Base-by-base conservation (phyloP, 2,797 vertebrate genomes). In the Microchirus variegatus region DNA sequence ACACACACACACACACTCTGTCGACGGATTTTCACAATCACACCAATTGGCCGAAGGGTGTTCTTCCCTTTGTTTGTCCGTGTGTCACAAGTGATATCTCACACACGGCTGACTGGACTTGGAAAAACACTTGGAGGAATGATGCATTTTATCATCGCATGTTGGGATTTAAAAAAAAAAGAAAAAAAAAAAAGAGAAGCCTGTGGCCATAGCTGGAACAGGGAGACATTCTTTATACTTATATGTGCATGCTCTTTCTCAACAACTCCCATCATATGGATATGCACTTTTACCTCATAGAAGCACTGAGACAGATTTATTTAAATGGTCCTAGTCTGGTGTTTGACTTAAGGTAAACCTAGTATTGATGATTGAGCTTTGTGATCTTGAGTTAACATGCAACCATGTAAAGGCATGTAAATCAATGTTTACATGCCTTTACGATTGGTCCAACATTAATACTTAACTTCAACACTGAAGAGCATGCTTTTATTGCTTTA, bases 61-160 rank as follows among this genome's bases (percentile, higher is more conserved):
- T 65, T 60, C 68, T 80, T 58, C 67, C 22, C 22, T 26, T 75
- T 84, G 70, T 86, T 82, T 80, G 60, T 71, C 68, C 67, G 59
- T 68, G 74, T 84, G 87, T 84, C 87, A 85, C 76, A 75, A 77
- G 78, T 49, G 73, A 84, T 85, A 61, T 63, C 63, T 77, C 81
- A 52, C 17, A 67, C 77, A 80, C 9, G 70, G 75, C 63, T 85
- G 73, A 80, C 50, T 78, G 75, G 70, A 63, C 53, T 70, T 66
- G 45, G 26, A 80, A 80, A 80, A 77, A 65, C 73, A 70, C 77
- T 87, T 62, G 50, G 61, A 75, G 77, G 65, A 68, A 59, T 48
- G 68, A 73, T 85, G 74, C 56, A 42, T 75, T 85, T 81, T 70
- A 71, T 75, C 63, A 48, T 69, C 1, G 59, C 74, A 75, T 78